Evolutionary conservation across 2,797 vertebrate species (phyloP).

Genomic region (Pempheris klunzingeri): DNA sequence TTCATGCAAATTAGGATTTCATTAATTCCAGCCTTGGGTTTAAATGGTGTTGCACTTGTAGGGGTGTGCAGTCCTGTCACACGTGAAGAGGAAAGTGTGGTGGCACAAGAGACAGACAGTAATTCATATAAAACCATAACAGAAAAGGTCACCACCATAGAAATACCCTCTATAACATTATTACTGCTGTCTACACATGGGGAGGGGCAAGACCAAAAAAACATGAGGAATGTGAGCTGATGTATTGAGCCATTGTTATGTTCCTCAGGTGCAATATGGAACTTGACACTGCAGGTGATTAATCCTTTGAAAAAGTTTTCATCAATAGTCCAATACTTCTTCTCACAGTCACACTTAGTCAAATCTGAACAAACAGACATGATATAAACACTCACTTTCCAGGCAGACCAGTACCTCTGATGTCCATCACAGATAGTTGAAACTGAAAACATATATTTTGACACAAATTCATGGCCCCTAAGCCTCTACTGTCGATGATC

Average conservation of each 20-base stretch:
- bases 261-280: background rate
- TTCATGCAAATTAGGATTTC: constrained; percentile 76
- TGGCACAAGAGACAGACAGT: background rate
- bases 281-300: background rate
- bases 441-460: too few relatives aligned
- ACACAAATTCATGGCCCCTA: too few relatives aligned
- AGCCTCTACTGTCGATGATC: too few relatives aligned
- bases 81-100: background rate
- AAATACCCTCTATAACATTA: constrained; percentile 4
- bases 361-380: too few relatives aligned
- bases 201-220: background rate
- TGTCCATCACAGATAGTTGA: too few relatives aligned
- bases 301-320: too few relatives aligned
- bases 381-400: too few relatives aligned
- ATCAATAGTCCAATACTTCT: too few relatives aligned
- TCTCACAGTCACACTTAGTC: too few relatives aligned
- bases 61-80: constrained; percentile 35
- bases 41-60: constrained; percentile 45
- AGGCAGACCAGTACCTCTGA: too few relatives aligned
- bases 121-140: constrained; percentile 8
- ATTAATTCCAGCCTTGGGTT: constrained; percentile 70
- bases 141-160: constrained; percentile 32
- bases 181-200: background rate
- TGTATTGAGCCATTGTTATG: background rate
- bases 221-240: background rate